These are phyloP conservation scores for Carterocephalus palaemon DNA, from an alignment of 2,888 invertebrate genomes.

Conservation along the genomic window DNA sequence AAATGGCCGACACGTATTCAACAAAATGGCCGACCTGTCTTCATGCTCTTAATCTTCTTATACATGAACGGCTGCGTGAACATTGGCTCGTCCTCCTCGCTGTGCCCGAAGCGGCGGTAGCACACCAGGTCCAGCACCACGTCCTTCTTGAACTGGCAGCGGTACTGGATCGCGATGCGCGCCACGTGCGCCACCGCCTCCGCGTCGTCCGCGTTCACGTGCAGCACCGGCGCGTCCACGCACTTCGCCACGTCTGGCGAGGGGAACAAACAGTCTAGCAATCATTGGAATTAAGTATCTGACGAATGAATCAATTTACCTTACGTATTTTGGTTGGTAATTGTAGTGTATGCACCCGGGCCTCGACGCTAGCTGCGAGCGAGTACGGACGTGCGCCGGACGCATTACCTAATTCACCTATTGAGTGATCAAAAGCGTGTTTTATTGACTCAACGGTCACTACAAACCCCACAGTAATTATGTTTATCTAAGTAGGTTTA, in stretches of 20 bases:
- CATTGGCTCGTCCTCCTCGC: slow-evolving; percentile 96
- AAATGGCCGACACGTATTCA: slow-evolving; percentile 40
- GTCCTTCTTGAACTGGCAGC: slow-evolving; percentile 91
- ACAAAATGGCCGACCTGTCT: slow-evolving; percentile 56
- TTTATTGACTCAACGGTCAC: no score
- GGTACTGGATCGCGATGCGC: slow-evolving; percentile 93
- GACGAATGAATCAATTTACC: no score
- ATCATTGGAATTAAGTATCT: no score
- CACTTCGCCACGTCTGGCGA: slow-evolving; percentile 88
- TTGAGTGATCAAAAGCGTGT: no score
- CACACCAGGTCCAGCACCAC: slow-evolving; percentile 90
- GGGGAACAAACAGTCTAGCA: no score
- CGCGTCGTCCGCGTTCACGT: slow-evolving; percentile 96
- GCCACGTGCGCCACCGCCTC: slow-evolving; percentile 94
- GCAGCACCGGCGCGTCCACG: slow-evolving; percentile 95
- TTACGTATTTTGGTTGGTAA: no score
- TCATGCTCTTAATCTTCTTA: slow-evolving; percentile 86
- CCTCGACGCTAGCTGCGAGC: no score
- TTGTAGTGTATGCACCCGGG: no score
- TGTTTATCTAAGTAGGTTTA: no score
- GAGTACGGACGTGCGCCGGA: no score
- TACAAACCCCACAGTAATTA: no score
- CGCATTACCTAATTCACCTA: no score
- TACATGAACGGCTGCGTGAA: slow-evolving; percentile 97
- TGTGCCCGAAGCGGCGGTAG: slow-evolving; percentile 94